Evolutionary conservation across 37 sponge, comb jelly and placozoan species (phyloP), one percentile per base, ranked within the genome.

Genomic region (Lycopodina hypogea): DNA sequence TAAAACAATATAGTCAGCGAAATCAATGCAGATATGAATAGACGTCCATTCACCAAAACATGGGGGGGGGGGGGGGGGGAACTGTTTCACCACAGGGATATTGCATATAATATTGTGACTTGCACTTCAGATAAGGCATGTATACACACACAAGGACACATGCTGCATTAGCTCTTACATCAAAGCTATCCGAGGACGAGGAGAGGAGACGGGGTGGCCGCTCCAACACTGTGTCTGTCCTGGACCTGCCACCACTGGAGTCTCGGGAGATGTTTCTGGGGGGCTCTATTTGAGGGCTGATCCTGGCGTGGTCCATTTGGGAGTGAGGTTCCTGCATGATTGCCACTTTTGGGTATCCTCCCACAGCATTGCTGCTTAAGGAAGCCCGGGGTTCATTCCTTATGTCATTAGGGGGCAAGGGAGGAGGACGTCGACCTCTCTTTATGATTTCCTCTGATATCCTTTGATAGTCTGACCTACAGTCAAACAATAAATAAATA

Each of bases 401-500:
- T 29, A 29, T 28, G 35, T 74, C 55, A 22, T 38, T 50, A 42
- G 65, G 58, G 21, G 68, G 50, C 33, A 63, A 75, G 23, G 70
- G 81, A 35, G 77, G 77, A 21, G 60, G 61, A 22, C 69, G 57
- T 22, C 56, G 75, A 23, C 68, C 53, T n/a, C 56, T 42, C 74
- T 76, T 68, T 35, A 38, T 71, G 38, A 81, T 67, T 34, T 68
- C 68, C 62, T 87, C 76, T 56, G 87, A 81, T 55, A 87, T 87
- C 34, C 75, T 68, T 50, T 80, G 70, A 56, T 87, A 87, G 75
- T 87, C 87, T 24, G 81, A 29, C 30, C 81, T 80, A n/a, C 30
- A 42, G 36, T 9, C 0, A 38, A 33, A 12, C 29, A 52, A 56
- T n/a, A 18, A 0, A 35, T 3, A 56, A 33, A 57, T 24, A 48